phyloP scores from a whole-genome alignment of 2,113 vertebrate species.

The Onychorhynchus coronatus region DNA sequence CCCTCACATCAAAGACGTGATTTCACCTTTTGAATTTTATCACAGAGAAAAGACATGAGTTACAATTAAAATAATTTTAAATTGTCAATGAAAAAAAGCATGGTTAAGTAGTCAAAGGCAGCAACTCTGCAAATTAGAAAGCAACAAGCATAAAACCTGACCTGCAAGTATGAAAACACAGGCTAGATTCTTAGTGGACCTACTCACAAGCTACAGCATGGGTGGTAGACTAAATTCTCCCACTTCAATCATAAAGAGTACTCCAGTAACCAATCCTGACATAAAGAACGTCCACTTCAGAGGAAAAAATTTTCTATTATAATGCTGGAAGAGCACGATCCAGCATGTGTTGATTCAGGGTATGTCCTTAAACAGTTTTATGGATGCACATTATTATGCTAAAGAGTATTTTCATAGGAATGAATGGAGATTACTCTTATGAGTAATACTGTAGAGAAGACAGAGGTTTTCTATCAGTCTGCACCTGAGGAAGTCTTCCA shows the following conservation, averaged over 20 bases:
- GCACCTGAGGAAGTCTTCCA: no score
- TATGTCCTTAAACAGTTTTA: neutral
- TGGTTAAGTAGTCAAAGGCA: neutral
- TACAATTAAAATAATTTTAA: conserved; percentile 21
- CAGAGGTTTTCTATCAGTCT: no score
- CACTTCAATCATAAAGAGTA: neutral
- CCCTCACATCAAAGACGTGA: conserved; percentile 19
- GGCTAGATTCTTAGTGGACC: neutral
- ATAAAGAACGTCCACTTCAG: neutral
- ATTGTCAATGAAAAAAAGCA: neutral
- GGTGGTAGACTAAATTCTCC: neutral
- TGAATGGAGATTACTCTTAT: neutral
- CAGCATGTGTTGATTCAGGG: neutral
- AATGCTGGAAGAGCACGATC: neutral
- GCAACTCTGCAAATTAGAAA: neutral
- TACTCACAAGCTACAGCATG: neutral
- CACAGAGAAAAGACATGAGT: neutral
- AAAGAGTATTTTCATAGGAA: neutral
- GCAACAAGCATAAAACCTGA: neutral
- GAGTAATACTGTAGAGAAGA: neutral
- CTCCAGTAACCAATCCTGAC: neutral
- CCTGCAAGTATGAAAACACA: neutral
- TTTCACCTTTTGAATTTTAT: conserved; percentile 35
- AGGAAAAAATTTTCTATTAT: neutral
- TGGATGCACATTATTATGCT: neutral